Conservation (phyloP, 1,140 invertebrate genomes). For the Elymnias hypermnestra region DNA sequence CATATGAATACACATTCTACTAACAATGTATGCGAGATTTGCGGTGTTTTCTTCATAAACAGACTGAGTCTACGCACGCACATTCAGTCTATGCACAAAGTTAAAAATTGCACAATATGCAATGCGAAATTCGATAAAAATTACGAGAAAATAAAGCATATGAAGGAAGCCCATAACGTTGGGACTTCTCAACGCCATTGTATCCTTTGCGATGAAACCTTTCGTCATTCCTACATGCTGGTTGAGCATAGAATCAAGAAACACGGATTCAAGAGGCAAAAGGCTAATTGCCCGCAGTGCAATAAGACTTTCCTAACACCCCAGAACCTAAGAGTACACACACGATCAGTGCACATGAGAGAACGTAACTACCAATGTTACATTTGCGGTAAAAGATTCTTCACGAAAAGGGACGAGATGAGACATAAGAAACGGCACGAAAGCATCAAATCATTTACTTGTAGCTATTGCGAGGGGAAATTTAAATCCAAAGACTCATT, state of each 20-base stretch:
- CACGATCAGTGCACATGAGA: slow-evolving; percentile 32
- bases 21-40: slow-evolving; percentile 37
- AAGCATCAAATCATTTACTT: slow-evolving; percentile 28
- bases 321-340: not conserved
- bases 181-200: slow-evolving; percentile 26
- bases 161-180: slow-evolving; percentile 25
- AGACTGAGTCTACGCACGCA: slow-evolving; percentile 27
- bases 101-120: slow-evolving; percentile 32
- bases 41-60: slow-evolving; percentile 31
- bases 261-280: slow-evolving; percentile 26
- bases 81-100: slow-evolving; percentile 20
- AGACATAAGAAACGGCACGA: slow-evolving; percentile 25
- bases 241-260: slow-evolving; percentile 32
- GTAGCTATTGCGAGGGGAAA: slow-evolving; percentile 28
- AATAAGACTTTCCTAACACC: not conserved
- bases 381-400: slow-evolving; percentile 35
- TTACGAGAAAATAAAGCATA: slow-evolving; percentile 25
- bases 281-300: not conserved
- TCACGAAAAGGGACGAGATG: slow-evolving; percentile 31
- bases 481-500: slow-evolving; percentile 42
- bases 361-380: slow-evolving; percentile 15
- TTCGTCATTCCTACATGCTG: slow-evolving; percentile 31
- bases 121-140: slow-evolving; percentile 22
- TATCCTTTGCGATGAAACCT: slow-evolving; percentile 28
- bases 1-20: slow-evolving; percentile 40